A percentile compares a stretch with the other conserved stretches of the same genome.
Evolutionary conservation across 2,113 vertebrate genomes (phyloP).

Genomic region (Chamaetylas fuelleborni): DNA sequence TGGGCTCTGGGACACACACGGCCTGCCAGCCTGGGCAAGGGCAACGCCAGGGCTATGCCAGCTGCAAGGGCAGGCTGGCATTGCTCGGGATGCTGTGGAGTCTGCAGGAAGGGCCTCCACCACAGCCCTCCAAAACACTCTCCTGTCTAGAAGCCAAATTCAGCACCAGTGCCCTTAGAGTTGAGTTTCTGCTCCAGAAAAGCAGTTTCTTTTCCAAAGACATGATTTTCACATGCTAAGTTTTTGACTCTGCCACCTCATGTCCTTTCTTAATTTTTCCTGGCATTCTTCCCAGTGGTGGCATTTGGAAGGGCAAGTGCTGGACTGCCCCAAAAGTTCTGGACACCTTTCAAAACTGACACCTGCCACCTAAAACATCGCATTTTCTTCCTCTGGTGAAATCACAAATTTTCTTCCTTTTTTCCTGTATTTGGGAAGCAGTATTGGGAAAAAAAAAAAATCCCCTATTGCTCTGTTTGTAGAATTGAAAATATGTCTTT

Average conservation of each 20-base stretch:
- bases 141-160: neutral
- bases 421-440: neutral
- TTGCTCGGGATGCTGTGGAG: fast-evolving
- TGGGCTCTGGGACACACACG: fast-evolving
- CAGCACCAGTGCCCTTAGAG: neutral
- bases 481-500: neutral
- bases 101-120: fast-evolving
- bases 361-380: neutral
- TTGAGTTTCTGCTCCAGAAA: neutral
- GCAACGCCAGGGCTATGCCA: neutral
- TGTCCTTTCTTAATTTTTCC: neutral
- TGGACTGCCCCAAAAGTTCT: neutral
- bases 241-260: neutral
- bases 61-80: neutral
- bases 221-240: neutral
- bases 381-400: neutral
- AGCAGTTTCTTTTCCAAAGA: neutral
- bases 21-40: neutral
- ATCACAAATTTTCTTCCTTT: neutral
- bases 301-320: neutral
- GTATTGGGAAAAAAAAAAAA: neutral
- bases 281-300: neutral
- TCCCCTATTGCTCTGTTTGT: neutral
- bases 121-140: neutral
- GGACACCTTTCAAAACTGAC: neutral